Evolutionary conservation across 2,888 invertebrate genomes (phyloP), one percentile per base, ranked within the genome.

Genomic region (Thumatha senex): DNA sequence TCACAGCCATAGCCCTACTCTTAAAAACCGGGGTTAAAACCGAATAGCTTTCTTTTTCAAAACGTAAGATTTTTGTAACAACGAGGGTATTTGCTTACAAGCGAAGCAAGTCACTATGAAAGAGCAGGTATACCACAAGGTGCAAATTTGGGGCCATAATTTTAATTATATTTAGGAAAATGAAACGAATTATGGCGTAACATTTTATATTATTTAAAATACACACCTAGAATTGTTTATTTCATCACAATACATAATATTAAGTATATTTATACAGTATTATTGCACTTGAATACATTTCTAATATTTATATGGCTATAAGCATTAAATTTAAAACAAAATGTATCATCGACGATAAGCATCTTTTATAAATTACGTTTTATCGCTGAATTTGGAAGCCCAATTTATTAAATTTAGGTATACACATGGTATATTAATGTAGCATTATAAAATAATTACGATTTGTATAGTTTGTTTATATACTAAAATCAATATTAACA

Each of bases 131-230:
- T 24, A 24, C 18, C 18, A 5, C 18, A 24, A 24, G 38, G 38
- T 11, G 38, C 11, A 39, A 24, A 13, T 30, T 5, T 29, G 13
- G 30, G 30, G 12, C 29, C 10, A n/a, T 8, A 14, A 11, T 14
- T 30, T 7, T 13, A 40, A 13, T 7, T n/a, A 5, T 30, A 7
- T 24, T 13, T 43, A 13, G 10, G 12, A 7, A 24, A 80, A 78
- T 76, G 64, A 82, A 81, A 82, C 73, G 70, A 63, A 56, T 64
- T 4, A 24, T 83, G 70, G 82, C 85, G 83, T 86, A 89, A 90
- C 89, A 88, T 86, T 88, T 87, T 88, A 83, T 89, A 88, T 86
- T 87, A 79, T 84, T 88, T 89, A 84, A 88, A 89, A 89, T 90
- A 88, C 89, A 89, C 89, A 89, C 87, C 86, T 89, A 89, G 86